phyloP scores from a whole-genome alignment of 2,797 vertebrate species.

The Rhinatrema bivittatum region DNA sequence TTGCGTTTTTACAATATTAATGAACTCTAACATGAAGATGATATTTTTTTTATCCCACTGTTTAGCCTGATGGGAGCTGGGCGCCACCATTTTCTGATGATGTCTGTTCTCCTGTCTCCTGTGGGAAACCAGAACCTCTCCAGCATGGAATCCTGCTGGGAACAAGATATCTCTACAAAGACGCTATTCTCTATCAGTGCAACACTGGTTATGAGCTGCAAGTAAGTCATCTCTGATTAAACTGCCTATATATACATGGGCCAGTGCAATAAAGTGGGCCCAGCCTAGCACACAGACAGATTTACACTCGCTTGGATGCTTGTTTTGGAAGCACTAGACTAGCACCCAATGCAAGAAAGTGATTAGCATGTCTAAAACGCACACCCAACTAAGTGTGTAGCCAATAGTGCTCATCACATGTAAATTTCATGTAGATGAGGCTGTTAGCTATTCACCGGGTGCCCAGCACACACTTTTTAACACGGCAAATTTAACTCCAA shows the following conservation, averaged over 20 bases:
- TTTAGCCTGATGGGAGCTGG: conserved; percentile 76
- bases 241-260: background rate
- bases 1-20: background rate
- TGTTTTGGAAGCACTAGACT: too few species aligned
- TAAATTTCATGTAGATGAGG: too few species aligned
- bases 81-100: conserved; percentile 66
- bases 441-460: too few species aligned
- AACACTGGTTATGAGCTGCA: conserved; percentile 79
- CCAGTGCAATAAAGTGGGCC: too few species aligned
- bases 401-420: too few species aligned
- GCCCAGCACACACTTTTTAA: too few species aligned
- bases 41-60: conserved; percentile 2
- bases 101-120: conserved; percentile 70
- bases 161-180: conserved; percentile 69
- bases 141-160: conserved; percentile 69
- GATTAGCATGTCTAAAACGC: too few species aligned
- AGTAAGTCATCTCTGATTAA: conserved; percentile 55
- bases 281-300: too few species aligned
- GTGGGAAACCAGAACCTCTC: conserved; percentile 67
- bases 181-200: conserved; percentile 72
- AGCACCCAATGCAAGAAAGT: too few species aligned
- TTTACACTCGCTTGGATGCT: too few species aligned
- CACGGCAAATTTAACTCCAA: too few species aligned
- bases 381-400: too few species aligned
- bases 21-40: background rate